Base-by-base conservation (phyloP, 1,140 invertebrate genomes). In the Drosophila ohnishii region DNA sequence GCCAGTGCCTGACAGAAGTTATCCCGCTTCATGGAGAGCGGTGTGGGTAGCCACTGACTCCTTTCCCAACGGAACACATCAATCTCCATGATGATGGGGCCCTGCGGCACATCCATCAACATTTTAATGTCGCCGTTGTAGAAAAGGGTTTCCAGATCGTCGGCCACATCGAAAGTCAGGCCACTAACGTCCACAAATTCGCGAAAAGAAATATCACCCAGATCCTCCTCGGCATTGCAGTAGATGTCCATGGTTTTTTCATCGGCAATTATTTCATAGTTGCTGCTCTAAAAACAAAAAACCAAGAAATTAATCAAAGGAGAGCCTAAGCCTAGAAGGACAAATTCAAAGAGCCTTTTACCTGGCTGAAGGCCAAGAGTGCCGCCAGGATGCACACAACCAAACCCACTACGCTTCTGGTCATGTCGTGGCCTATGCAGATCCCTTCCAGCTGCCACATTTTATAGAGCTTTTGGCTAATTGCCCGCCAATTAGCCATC, bases 401-500 rank as follows among this genome's bases (percentile, higher is more conserved):
- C 22, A 64, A 13, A n/a, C 19, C 10, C 11, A 64, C 35, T 11
- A 28, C 39, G 28, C 44, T 30, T 11, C 11, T 11, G 16, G 34
- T 10, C 62, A 69, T 69, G 42, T 44, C 10, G 35, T 32, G 22
- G 22, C 25, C 44, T 56, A 22, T 2, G n/a, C 22, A 30, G 28
- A 59, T 47, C n/a, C 28, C 40, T n/a, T 6, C 11, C 16, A 5
- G 22, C 8, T 59, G 57, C 42, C 39, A 62, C 56, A 55, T 14
- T 75, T 79, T 79, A 79, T 82, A 78, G 22, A 1, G 11, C 9
- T 16, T 25, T 6, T 5, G 6, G 6, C 50, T 62, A 81, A 81
- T 74, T 81, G 78, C 11, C 8, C 14, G 14, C 32, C 76, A 75
- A 84, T 83, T 78, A 78, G 40, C 22, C 42, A n/a, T 28, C 44